A percentile compares a stretch with the other conserved stretches of the same genome.
phyloP scores from a whole-genome alignment of 2,797 vertebrate genomes.

The Sebastes kiyomatsui region DNA sequence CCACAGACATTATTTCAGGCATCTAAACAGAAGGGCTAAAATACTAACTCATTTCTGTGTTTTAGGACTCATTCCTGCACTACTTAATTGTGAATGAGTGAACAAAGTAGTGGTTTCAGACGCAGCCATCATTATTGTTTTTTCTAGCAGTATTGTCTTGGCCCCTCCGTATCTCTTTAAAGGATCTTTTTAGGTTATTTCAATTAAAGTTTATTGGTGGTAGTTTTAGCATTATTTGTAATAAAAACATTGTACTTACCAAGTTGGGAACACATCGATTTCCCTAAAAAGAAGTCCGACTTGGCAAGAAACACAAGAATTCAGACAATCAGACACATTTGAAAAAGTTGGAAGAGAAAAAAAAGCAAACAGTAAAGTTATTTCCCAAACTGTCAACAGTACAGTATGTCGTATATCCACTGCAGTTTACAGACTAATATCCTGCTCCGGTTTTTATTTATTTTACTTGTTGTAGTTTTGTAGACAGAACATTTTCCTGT shows the following conservation, averaged over 20 bases:
- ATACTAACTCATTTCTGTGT: no score
- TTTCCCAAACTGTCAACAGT: background rate
- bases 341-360: background rate
- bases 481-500: background rate
- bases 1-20: no score
- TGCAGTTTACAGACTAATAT: background rate
- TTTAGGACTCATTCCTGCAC: no score
- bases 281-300: background rate
- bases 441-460: background rate
- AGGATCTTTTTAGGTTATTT: background rate
- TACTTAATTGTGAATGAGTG: background rate
- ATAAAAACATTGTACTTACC: background rate
- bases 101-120: background rate
- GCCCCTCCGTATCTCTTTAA: background rate
- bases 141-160: background rate
- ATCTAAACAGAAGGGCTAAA: rapidly evolving
- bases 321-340: background rate
- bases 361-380: background rate
- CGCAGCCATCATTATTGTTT: background rate
- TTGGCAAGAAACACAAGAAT: background rate
- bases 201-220: rapidly evolving
- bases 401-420: background rate
- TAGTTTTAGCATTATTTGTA: background rate
- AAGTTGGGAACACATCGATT: background rate
- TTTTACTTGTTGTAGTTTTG: background rate